A percentile compares a stretch with the other conserved stretches of the same genome.
Evolutionary conservation across 2,113 vertebrate genomes (phyloP).

Genomic region (Arizona elegans): DNA sequence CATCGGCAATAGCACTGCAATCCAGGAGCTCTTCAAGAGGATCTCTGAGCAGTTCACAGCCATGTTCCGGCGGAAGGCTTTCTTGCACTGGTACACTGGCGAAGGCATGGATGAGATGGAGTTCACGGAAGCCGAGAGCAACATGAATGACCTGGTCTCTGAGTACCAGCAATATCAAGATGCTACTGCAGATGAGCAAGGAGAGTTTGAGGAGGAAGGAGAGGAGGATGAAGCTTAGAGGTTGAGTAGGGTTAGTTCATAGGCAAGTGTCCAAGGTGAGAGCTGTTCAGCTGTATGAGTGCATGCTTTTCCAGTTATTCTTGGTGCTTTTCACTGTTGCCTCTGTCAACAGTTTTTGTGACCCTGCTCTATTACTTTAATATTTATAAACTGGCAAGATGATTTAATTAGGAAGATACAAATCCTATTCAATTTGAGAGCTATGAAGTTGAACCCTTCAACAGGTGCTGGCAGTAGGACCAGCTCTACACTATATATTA

Average conservation of each 20-base stretch:
- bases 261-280: slow-evolving; percentile 55
- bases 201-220: slow-evolving; percentile 80
- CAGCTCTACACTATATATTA: not conserved
- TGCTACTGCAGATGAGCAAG: slow-evolving; percentile 80
- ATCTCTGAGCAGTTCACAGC: slow-evolving; percentile 71
- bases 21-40: slow-evolving; percentile 61
- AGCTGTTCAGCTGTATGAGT: slow-evolving; percentile 46
- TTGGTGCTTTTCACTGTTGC: slow-evolving; percentile 13
- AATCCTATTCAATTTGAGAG: not conserved
- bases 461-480: not conserved
- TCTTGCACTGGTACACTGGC: slow-evolving; percentile 72
- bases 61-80: slow-evolving; percentile 69
- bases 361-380: slow-evolving; percentile 28
- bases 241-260: slow-evolving; percentile 32
- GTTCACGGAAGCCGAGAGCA: slow-evolving; percentile 34
- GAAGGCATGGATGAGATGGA: slow-evolving; percentile 82
- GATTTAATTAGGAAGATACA: not conserved
- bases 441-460: not conserved
- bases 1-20: slow-evolving; percentile 58
- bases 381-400: not conserved
- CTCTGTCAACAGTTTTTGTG: slow-evolving; percentile 36
- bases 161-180: slow-evolving; percentile 85
- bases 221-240: slow-evolving; percentile 73
- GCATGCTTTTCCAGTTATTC: slow-evolving; percentile 57
- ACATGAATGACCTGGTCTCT: slow-evolving; percentile 82